Conservation (phyloP, 2,888 invertebrate genomes). For the Eretmocerus hayati region DNA sequence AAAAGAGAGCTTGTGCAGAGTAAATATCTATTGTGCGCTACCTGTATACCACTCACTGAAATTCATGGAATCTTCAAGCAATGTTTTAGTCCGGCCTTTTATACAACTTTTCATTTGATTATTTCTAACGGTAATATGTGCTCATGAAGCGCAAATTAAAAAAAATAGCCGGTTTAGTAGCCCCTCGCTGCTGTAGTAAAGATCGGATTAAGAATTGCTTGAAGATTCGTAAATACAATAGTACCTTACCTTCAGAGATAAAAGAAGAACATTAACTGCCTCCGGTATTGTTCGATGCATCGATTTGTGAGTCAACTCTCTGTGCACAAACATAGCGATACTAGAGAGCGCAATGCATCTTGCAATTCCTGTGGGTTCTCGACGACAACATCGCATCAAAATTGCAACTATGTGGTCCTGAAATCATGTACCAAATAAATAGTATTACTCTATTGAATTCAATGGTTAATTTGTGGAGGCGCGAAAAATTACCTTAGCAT, state of each 20-base stretch:
- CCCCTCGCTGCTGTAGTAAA: too few relatives aligned
- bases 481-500: constrained; percentile 64
- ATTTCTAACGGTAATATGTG: too few relatives aligned
- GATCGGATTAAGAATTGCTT: too few relatives aligned
- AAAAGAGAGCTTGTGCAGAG: constrained; percentile 7
- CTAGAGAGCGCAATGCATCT: constrained; percentile 84
- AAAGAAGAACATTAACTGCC: constrained; percentile 61
- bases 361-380: constrained; percentile 82
- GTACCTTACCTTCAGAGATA: constrained; percentile 60
- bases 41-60: not conserved
- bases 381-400: constrained; percentile 77
- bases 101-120: too few relatives aligned
- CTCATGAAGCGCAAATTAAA: too few relatives aligned
- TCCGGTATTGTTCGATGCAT: constrained; percentile 61
- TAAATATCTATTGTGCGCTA: constrained; percentile 3
- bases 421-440: constrained; percentile 9
- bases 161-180: too few relatives aligned
- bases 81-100: too few relatives aligned
- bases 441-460: not conserved
- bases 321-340: constrained; percentile 68
- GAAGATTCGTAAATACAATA: too few relatives aligned
- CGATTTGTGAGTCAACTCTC: constrained; percentile 56
- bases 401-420: constrained; percentile 85
- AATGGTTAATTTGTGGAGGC: not conserved
- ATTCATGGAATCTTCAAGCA: too few relatives aligned